Base-by-base conservation (phyloP, 2,113 vertebrate species). In the Jaculus jaculus region DNA sequence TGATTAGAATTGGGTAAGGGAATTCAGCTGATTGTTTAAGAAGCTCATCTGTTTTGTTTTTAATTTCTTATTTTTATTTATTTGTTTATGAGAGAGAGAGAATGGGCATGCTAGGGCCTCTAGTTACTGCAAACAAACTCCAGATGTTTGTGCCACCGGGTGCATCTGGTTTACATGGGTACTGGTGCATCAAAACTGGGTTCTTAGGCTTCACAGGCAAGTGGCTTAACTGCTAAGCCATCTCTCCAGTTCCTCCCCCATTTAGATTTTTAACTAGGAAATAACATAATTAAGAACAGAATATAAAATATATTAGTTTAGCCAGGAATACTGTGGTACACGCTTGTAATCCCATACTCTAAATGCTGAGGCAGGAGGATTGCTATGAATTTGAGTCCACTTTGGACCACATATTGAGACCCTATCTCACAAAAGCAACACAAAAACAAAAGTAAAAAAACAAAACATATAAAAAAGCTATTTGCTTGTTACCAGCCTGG, bases 221-320 rank as follows among this genome's bases (percentile, higher is more conserved):
- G 42, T 8, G 8, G 5, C 42, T 47, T 47, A 47, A 47, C 42
- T 8, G 42, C 42, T 47, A 47, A 47, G 42, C 42, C 42, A 47
- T 47, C 42, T 47, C 42, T 47, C 42, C 42, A 47, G 42, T 47
- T 8, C 42, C 42, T 8, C 42, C 42, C 11, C 37, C 66, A 5
- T 73, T 39, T 51, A n/a, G 37, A 37, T 66, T 83, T 90, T 86
- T 61, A 65, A 75, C 18, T 75, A 85, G 89, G 47, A 91, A 95
- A 82, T 5, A 84, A 18, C 66, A 80, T 34, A 32, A 18, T 54
- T 7, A 60, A 89, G 89, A 90, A 69, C 61, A 32, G 54, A 66
- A 77, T 21, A 30, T 60, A 32, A 47, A 78, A 58, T 17, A 15
- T n/a, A 21, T 58, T 51, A 37, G 63, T 34, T 69, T 18, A 84